Evolutionary conservation across 2,888 invertebrate genomes (phyloP).

Genomic region (Eledone cirrhosa): DNA sequence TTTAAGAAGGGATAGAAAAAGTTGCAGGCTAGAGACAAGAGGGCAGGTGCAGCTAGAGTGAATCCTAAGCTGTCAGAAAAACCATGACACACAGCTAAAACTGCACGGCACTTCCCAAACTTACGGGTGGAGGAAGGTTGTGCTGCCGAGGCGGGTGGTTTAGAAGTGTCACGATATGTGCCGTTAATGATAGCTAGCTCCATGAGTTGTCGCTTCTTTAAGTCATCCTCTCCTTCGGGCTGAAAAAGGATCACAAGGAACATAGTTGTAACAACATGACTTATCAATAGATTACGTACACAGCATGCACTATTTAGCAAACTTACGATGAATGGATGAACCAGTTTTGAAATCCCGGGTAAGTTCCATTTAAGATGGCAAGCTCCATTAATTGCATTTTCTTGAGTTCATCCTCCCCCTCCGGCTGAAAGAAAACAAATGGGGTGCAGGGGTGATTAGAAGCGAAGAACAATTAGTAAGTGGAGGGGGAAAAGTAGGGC

Average conservation of each 20-base stretch:
- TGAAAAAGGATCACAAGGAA: constrained; percentile 68
- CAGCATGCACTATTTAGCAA: constrained; percentile 29
- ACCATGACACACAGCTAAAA: constrained; percentile 29
- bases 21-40: constrained; percentile 5
- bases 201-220: constrained; percentile 99
- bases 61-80: constrained; percentile 14
- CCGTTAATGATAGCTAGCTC: constrained; percentile 99
- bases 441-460: constrained; percentile 30
- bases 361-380: constrained; percentile 99
- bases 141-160: constrained; percentile 50
- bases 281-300: background rate
- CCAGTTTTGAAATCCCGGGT: constrained; percentile 78
- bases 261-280: constrained; percentile 16
- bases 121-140: constrained; percentile 54
- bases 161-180: constrained; percentile 77
- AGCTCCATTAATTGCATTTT: constrained; percentile 99
- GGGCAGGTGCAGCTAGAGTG: constrained; percentile 20
- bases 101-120: constrained; percentile 38
- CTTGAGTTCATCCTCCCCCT: constrained; percentile 99
- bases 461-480: constrained; percentile 27
- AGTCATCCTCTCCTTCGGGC: constrained; percentile 99
- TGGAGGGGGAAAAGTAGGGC: background rate
- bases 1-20: background rate
- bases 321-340: constrained; percentile 40
- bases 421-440: constrained; percentile 78